Base-by-base conservation (phyloP, 1,140 invertebrate genomes). In the Apis florea region DNA sequence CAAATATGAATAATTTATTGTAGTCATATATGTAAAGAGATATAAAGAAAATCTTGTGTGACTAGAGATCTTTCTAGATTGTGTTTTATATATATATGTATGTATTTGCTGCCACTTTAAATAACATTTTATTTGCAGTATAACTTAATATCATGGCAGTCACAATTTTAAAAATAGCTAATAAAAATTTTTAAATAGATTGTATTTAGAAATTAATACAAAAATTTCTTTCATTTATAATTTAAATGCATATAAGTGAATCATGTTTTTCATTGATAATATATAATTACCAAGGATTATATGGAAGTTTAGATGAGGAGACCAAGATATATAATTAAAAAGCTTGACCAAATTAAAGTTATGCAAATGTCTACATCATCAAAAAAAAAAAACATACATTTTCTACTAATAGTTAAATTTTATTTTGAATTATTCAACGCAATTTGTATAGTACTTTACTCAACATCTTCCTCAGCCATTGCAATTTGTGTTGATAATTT, bases 401-500 rank as follows among this genome's bases (percentile, higher is more conserved):
- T 78, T 87, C 84, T 85, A 85, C 78, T 86, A 85, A 84, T 86
- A 11, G 63, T 83, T 72, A 69, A 58, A 78, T 83, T 90, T 91
- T 87, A 87, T 88, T 91, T 73, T 86, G 83, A 86, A 89, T 89
- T 89, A 87, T 81, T 79, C 77, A 87, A 86, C 70, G 79, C 81
- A 79, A 87, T 82, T 83, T 75, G 79, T 80, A 80, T 85, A 79
- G 87, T 87, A 84, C 73, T 83, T 88, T 92, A 93, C 83, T 94
- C 93, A 79, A 94, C 90, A 69, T 94, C 93, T 66, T 94, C 93
- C 68, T 93, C 93, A n/a, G 91, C 88, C 92, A 94, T 92, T 70
- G 84, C 76, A 58, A 86, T 83, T 76, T 91, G 90, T n/a, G 89
- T 80, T 72, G 82, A 85, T 68, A 93, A 56, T 85, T 90, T 92